Evolutionary conservation across 37 sponge, comb jelly and placozoan species (phyloP), one percentile per base, ranked within the genome.

Genomic region (Eunapius fragilis): DNA sequence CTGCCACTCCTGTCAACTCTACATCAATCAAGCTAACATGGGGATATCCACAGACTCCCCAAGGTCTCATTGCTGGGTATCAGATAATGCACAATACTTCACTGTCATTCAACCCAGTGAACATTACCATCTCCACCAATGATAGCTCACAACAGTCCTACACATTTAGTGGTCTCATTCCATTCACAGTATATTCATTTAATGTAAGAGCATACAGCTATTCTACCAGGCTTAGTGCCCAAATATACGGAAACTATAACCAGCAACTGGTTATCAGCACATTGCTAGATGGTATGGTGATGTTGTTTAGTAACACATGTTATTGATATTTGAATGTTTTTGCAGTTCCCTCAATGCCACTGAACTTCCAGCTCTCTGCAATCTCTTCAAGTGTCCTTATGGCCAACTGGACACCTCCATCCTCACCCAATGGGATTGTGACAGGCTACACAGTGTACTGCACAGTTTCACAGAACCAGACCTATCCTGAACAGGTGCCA

Each of bases 1-100:
- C 58, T 13, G 58, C 58, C 58, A 58, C 22, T 11, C 19, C 58
- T 58, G 19, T 58, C 58, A 58, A 17, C 58, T 58, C 58, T 11
- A 58, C 58, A 58, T 58, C 58, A 4, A 58, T 58, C 58, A 58
- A 19, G 9, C 3, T 92, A n/a, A 37, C 72, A 24, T 92, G 88
- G 88, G 75, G 76, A 22, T 83, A 87, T 35, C 92, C 92, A 22
- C 5, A 31, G 2, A 34, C 30, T 6, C 92, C 92, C 7, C 71
- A 80, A 58, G 58, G 88, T 30, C 48, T 23, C 22, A 91, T 91
- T 22, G n/a, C 31, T 25, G 91, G 91, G 25, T 91, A 91, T 71
- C 72, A 58, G 25, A 83, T 91, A 45, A 25, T 48, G 4, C 30
- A 48, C 67, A 48, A 76, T 22, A 31, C 50, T 6, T 78, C n/a